phyloP scores from a whole-genome alignment of 2,113 vertebrate genomes.

The Petaurus breviceps region DNA sequence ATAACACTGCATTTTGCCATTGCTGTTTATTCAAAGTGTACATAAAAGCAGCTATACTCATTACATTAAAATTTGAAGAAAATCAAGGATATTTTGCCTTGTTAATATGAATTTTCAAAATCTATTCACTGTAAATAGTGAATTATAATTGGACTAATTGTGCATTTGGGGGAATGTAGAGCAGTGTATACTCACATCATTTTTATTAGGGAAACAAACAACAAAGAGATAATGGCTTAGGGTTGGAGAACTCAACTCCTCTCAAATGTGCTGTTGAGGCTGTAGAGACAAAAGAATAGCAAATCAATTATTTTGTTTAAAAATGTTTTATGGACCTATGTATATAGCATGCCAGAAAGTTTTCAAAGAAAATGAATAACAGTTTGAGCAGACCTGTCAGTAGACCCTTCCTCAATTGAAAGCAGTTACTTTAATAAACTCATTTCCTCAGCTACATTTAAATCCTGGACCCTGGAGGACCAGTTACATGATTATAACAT shows the following conservation, averaged over 20 bases:
- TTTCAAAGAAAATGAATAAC: not conserved
- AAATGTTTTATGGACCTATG: not conserved
- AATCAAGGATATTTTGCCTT: not conserved
- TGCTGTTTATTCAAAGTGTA: not conserved
- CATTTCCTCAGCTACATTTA: not conserved
- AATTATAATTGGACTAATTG: not conserved
- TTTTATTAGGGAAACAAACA: not conserved
- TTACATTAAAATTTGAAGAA: slow-evolving; percentile 21
- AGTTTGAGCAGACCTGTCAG: not conserved
- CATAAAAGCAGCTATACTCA: slow-evolving; percentile 18
- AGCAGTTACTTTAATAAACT: not conserved
- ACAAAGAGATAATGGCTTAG: not conserved
- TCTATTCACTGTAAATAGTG: not conserved
- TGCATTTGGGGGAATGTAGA: not conserved
- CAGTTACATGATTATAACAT: not conserved
- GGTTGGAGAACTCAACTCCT: not conserved
- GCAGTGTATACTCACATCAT: not conserved
- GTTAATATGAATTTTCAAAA: slow-evolving; percentile 1
- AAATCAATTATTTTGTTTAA: not conserved
- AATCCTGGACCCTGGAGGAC: not conserved
- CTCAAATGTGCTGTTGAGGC: not conserved
- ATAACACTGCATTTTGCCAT: slow-evolving; percentile 46
- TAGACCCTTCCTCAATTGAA: not conserved
- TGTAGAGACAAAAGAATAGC: not conserved
- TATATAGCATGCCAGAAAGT: not conserved